These are phyloP conservation scores for Synaphobranchus kaupii DNA, from an alignment of 2,797 vertebrate genomes.

Conservation along the genomic window DNA sequence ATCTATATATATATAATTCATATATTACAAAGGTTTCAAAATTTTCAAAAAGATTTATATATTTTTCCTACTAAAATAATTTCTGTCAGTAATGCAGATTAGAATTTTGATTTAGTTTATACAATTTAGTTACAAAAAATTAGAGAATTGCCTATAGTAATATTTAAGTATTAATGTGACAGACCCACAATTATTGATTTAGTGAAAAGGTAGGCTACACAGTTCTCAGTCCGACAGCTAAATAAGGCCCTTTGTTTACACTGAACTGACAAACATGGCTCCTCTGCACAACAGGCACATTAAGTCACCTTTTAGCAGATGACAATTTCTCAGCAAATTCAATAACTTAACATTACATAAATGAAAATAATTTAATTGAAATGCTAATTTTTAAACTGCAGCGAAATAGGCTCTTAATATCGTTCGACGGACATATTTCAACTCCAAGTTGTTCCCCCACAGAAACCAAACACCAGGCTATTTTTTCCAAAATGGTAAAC, in stretches of 20 bases:
- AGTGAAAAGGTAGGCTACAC: constrained; percentile 72
- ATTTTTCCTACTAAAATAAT: constrained; percentile 80
- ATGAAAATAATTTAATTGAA: constrained; percentile 72
- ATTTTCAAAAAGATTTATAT: constrained; percentile 72
- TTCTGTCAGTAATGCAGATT: constrained; percentile 74
- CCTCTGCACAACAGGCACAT: constrained; percentile 75
- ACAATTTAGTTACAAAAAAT: constrained; percentile 83
- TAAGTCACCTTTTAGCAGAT: constrained; percentile 69
- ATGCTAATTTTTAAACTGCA: constrained; percentile 55
- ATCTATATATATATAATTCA: constrained; percentile 72
- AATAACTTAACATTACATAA: constrained; percentile 78
- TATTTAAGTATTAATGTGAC: constrained; percentile 64
- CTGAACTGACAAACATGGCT: constrained; percentile 59
- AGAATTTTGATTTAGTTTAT: constrained; percentile 76
- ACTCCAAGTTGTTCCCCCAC: constrained; percentile 62
- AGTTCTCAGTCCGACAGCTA: constrained; percentile 67
- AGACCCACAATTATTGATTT: constrained; percentile 66
- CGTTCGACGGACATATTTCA: constrained; percentile 42
- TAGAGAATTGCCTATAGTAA: constrained; percentile 76
- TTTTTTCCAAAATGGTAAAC: constrained; percentile 26
- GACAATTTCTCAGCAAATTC: constrained; percentile 61
- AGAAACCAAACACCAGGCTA: constrained; percentile 36
- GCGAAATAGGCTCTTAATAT: constrained; percentile 75
- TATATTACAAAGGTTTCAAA: constrained; percentile 76
- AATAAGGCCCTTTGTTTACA: constrained; percentile 65